Conservation (phyloP, 1,140 invertebrate species). For the Ceratoteleas bidentatus region DNA sequence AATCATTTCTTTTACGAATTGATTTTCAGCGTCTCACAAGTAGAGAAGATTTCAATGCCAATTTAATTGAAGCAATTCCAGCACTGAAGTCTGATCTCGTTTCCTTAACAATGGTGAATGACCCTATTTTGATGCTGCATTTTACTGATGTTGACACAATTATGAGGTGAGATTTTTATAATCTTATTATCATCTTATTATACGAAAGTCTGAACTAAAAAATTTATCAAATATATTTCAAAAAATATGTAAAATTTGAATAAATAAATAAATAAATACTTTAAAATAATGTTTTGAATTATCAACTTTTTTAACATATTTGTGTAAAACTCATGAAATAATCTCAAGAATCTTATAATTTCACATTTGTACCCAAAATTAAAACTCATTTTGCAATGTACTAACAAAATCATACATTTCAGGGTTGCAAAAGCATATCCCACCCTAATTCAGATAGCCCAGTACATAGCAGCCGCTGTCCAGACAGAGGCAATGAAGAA, state of each 20-base stretch:
- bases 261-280: no score
- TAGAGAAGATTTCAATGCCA: conserved; percentile 81
- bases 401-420: conserved; percentile 34
- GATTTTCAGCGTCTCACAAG: conserved; percentile 80
- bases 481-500: conserved; percentile 78
- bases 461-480: conserved; percentile 81
- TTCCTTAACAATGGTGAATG: conserved; percentile 83
- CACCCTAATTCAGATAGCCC: conserved; percentile 80
- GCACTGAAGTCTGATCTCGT: conserved; percentile 81
- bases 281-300: no score
- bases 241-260: no score
- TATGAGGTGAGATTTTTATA: conserved; percentile 73
- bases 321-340: no score
- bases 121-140: conserved; percentile 82
- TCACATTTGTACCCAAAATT: no score
- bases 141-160: conserved; percentile 81
- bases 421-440: conserved; percentile 82
- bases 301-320: no score
- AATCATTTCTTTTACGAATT: conserved; percentile 1
- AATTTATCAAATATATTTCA: no score
- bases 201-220: no score
- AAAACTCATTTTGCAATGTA: no score
- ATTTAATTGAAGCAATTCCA: conserved; percentile 82
- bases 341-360: no score
- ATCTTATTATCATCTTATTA: no score